phyloP scores from a whole-genome alignment of 2,888 invertebrate genomes.

The Eilema griseolum region DNA sequence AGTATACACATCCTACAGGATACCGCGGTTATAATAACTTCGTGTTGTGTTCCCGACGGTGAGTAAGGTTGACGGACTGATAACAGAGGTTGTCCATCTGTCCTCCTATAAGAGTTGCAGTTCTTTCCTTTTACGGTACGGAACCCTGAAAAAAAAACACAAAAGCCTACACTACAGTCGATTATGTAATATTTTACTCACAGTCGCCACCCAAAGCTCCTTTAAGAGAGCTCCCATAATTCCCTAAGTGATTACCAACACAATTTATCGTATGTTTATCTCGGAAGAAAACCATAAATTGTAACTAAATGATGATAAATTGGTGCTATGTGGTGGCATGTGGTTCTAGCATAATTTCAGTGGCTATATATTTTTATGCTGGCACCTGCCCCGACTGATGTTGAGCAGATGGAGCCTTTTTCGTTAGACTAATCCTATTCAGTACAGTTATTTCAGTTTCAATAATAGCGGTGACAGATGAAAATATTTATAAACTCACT shows the following conservation, averaged over 20 bases:
- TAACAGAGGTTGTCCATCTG: too few species aligned
- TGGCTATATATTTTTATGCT: slow-evolving; percentile 1
- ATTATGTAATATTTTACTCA: slow-evolving; percentile 9
- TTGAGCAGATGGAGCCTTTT: neutral
- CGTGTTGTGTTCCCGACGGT: too few species aligned
- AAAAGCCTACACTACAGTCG: neutral
- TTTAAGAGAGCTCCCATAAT: slow-evolving; percentile 10
- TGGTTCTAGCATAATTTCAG: neutral
- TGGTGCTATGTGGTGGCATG: neutral
- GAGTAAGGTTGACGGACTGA: too few species aligned
- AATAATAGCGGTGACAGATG: too few species aligned
- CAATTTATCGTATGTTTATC: slow-evolving; percentile 21
- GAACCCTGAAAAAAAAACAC: neutral
- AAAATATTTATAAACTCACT: too few species aligned
- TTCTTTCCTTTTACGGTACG: too few species aligned
- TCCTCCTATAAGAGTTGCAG: too few species aligned
- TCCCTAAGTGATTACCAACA: slow-evolving; percentile 12
- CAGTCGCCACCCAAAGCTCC: neutral
- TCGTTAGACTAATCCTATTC: neutral
- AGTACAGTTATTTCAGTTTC: neutral
- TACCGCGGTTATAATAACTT: too few species aligned
- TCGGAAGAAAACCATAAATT: slow-evolving; percentile 3
- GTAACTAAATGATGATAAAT: slow-evolving; percentile 7
- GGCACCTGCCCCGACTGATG: neutral
- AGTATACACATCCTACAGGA: too few species aligned